phyloP scores from a whole-genome alignment of 2,888 invertebrate genomes.

The Drosophila lutescens region DNA sequence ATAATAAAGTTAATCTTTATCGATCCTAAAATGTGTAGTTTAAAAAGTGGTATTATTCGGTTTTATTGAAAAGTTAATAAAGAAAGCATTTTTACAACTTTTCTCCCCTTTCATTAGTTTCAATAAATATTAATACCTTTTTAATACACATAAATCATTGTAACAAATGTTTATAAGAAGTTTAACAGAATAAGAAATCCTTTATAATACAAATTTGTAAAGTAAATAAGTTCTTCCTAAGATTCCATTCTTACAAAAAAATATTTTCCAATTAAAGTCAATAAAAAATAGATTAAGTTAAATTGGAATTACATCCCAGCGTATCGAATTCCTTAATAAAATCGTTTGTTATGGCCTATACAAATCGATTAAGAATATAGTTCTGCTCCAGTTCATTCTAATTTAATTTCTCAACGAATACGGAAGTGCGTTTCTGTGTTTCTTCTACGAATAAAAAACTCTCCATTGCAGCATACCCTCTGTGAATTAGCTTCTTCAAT shows the following conservation, averaged over 20 bases:
- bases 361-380: constrained; percentile 13
- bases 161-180: no score
- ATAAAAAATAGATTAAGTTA: constrained; percentile 1
- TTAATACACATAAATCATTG: no score
- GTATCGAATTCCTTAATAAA: background rate
- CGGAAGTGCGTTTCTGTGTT: constrained; percentile 6
- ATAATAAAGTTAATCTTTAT: no score
- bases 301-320: background rate
- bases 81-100: no score
- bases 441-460: constrained; percentile 2
- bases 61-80: no score
- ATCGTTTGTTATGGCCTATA: background rate
- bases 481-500: constrained; percentile 27
- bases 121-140: no score
- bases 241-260: background rate
- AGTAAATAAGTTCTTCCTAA: background rate
- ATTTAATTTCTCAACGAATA: constrained; percentile 5
- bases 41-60: no score
- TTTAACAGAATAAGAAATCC: background rate
- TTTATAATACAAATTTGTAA: background rate
- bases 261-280: background rate
- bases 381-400: constrained; percentile 31
- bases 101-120: no score
- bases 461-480: constrained; percentile 9
- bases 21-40: no score